A percentile compares a stretch with the other conserved stretches of the same genome.
phyloP scores from a whole-genome alignment of 2,797 vertebrate species.

The Schizopygopsis malacanthus region DNA sequence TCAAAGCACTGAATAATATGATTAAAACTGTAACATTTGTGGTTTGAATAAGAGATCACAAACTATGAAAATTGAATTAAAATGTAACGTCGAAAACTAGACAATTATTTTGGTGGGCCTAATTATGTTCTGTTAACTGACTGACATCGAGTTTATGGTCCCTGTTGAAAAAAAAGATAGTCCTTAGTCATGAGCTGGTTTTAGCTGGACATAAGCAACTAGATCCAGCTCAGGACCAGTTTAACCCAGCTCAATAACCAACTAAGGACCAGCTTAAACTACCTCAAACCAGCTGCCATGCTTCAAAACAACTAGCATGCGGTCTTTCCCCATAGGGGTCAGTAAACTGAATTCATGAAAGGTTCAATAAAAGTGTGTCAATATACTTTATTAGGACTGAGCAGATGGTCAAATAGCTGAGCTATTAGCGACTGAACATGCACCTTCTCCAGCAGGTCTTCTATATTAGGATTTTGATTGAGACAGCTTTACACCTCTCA shows the following conservation, averaged over 20 bases:
- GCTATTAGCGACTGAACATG: background rate
- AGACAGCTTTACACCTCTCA: slow-evolving; percentile 18
- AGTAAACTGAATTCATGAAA: background rate
- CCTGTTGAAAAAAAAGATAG: too few relatives aligned
- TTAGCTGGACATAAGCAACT: background rate
- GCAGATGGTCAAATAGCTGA: background rate
- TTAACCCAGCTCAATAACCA: background rate
- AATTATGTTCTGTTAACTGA: background rate
- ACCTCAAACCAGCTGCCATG: too few relatives aligned
- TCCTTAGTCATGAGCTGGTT: too few relatives aligned
- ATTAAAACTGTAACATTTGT: background rate
- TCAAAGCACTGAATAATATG: background rate
- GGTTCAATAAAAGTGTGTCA: background rate
- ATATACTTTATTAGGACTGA: background rate
- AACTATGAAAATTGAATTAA: background rate
- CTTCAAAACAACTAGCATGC: background rate
- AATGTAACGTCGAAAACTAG: background rate
- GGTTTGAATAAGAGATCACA: background rate
- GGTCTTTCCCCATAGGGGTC: too few relatives aligned
- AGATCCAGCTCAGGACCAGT: background rate
- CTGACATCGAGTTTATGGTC: background rate
- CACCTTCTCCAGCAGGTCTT: background rate
- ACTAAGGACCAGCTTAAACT: too few relatives aligned
- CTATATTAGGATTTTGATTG: slow-evolving; percentile 6
- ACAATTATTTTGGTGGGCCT: background rate